phyloP scores from a whole-genome alignment of 2,888 invertebrate species.

The Perdita meconis region DNA sequence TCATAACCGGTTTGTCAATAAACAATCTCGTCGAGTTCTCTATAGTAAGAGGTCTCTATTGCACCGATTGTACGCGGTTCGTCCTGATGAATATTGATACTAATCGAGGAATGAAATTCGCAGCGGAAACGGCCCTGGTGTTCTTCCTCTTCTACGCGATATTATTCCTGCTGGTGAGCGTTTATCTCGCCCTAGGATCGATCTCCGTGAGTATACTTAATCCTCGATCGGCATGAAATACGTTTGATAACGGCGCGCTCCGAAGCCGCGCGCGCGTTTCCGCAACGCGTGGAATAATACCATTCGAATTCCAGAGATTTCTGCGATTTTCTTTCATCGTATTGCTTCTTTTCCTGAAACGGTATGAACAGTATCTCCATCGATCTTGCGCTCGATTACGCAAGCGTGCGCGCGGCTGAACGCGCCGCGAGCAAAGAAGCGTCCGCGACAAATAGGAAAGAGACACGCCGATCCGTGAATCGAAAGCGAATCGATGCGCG shows the following conservation, averaged over 20 bases:
- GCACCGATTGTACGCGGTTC: no score
- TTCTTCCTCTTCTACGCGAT: conserved; percentile 76
- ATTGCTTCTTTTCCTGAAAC: no score
- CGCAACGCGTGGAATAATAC: no score
- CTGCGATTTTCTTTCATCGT: no score
- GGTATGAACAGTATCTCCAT: no score
- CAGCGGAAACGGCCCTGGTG: conserved; percentile 75
- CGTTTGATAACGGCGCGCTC: background rate
- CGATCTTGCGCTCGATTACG: no score
- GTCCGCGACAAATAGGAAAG: background rate
- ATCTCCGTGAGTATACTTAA: conserved; percentile 75
- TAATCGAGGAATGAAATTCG: conserved; percentile 40
- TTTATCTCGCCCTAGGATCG: conserved; percentile 78
- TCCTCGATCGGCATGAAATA: background rate
- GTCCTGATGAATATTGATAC: background rate
- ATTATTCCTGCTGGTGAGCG: conserved; percentile 76
- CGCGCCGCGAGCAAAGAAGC: background rate
- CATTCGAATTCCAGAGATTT: no score
- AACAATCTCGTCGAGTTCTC: no score
- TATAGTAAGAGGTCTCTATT: no score
- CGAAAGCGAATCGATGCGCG: conserved; percentile 52
- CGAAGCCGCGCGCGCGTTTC: background rate
- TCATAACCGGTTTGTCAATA: no score
- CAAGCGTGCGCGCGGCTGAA: no score
- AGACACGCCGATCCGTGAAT: no score